Evolutionary conservation across 2,888 invertebrate genomes (phyloP).

Genomic region (Conistra vaccinii): DNA sequence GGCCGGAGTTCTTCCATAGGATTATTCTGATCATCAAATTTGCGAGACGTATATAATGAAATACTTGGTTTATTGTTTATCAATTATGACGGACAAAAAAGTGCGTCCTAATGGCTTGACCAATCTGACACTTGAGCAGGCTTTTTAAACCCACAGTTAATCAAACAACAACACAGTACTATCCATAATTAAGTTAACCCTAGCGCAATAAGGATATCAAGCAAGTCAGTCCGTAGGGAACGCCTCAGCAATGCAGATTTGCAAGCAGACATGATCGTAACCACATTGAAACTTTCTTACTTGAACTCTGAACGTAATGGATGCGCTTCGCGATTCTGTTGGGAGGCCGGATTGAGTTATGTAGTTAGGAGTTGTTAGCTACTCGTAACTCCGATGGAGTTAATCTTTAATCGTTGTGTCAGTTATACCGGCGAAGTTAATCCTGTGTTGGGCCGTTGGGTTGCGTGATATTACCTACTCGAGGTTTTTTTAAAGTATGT

Average conservation of each 20-base stretch:
- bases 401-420: conserved; percentile 34
- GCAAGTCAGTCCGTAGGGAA: conserved; percentile 23
- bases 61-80: too few relatives aligned
- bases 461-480: not conserved
- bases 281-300: conserved; percentile 35
- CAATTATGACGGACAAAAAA: too few relatives aligned
- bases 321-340: conserved; percentile 32
- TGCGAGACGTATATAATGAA: too few relatives aligned
- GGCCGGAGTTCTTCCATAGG: too few relatives aligned
- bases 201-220: conserved; percentile 8
- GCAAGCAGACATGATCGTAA: conserved; percentile 28
- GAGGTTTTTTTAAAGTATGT: not conserved
- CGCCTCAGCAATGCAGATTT: conserved; percentile 29
- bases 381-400: conserved; percentile 2
- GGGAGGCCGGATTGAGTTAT: conserved; percentile 46
- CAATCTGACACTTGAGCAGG: too few relatives aligned
- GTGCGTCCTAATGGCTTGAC: too few relatives aligned
- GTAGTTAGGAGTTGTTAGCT: conserved; percentile 20
- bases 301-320: conserved; percentile 10
- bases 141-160: too few relatives aligned
- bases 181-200: not conserved
- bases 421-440: conserved; percentile 34
- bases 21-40: too few relatives aligned
- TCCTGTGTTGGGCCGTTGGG: not conserved
- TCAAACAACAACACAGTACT: not conserved